Evolutionary conservation across 35 echinoderm and acorn worm species (phyloP), one percentile per base, ranked within the genome.

Genomic region (Patiria miniata): DNA sequence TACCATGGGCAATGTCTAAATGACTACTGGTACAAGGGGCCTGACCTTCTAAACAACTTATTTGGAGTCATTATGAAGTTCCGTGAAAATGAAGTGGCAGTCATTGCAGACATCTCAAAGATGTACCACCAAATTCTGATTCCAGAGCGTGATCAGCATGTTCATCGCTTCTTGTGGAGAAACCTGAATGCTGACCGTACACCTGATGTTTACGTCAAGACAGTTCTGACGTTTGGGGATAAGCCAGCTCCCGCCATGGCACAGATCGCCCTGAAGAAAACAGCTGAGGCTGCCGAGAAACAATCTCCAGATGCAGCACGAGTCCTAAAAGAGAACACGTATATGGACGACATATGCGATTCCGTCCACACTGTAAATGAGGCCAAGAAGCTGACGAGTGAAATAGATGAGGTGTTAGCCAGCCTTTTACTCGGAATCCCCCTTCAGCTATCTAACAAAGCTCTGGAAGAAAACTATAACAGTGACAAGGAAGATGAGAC

Each of bases 81-180:
- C 78, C 12, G 93, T 40, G 88, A 94, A 81, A 26, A 87, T 80
- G 17, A 61, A 50, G 73, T 89, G 0, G 87, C 92, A 53, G 37
- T 89, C 2, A 78, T 40, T 86, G 88, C 68, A 40, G 93, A 94
- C 79, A 94, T 94, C 32, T 90, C 87, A 77, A 94, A 94, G 79
- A 94, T 94, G 81, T 93, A 90, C 56, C 87, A 94, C 50, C 21
- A 78, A 37, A 39, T 94, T 14, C 65, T 94, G 7, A 94, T 94
- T 7, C 93, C 93, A 80, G 83, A 91, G 39, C 18, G 8, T 60
- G 93, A 94, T 83, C 93, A 94, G 56, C 88, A 94, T 83, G 88
- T 94, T 6, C 93, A 90, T 80, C 51, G 93, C 15, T 94, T 86
- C 73, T 40, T 91, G 55, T 90, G 93, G 93, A 86, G 93, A 87